Evolutionary conservation across 2,888 invertebrate species (phyloP), one percentile per base, ranked within the genome.

Genomic region (Caenorhabditis sp.): DNA sequence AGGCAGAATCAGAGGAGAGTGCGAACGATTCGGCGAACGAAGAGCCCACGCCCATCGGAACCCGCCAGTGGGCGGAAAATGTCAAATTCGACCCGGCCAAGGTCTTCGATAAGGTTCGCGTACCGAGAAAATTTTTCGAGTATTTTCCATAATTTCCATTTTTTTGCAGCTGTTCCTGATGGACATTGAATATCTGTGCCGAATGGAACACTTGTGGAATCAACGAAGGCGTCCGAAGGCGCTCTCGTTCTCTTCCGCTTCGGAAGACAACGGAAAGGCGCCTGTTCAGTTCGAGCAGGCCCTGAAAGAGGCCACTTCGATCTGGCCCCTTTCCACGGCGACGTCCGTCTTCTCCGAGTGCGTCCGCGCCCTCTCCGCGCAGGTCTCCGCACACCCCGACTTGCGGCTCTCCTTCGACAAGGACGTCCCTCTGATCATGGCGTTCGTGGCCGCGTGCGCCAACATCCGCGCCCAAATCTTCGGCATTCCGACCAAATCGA

Each of bases 131-230:
- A n/a, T n/a, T n/a, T n/a, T n/a, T n/a, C n/a, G n/a, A n/a, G n/a
- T n/a, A n/a, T n/a, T n/a, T n/a, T n/a, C n/a, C n/a, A n/a, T n/a
- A n/a, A n/a, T n/a, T n/a, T n/a, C n/a, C n/a, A n/a, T n/a, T n/a
- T n/a, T n/a, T n/a, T n/a, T n/a, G n/a, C n/a, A n/a, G 91, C 92
- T 99, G 72, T 99, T 98, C 90, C 92, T 93, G 76, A 95, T 95
- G 89, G 99, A 99, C 89, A 96, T 99, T 61, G 93, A 94, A 75
- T 98, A 98, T 90, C 92, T 99, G 78, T 91, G 97, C 66, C 93
- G 93, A 2, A 98, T 99, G 97, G 93, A 94, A 84, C 94, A 96
- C 89, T 91, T 99, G 61, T 99, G 99, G 99, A 94, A 95, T 90
- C 93, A 93, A 71, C 92, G 98, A 27, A 83, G 86, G 46, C 92